Evolutionary conservation across 1,140 invertebrate genomes (phyloP).

Genomic region (Dufourea novaeangliae): DNA sequence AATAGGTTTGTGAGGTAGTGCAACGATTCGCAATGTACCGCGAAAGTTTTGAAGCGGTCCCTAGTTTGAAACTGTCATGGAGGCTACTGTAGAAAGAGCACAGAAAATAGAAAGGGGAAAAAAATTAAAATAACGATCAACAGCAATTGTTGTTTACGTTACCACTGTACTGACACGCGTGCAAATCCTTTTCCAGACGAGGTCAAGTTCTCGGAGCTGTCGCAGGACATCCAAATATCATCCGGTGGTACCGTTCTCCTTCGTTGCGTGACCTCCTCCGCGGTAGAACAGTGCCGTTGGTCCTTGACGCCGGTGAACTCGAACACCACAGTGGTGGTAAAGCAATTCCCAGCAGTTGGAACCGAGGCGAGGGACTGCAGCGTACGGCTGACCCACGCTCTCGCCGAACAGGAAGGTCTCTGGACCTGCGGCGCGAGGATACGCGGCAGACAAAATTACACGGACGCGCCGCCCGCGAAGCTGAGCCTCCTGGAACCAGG

Average conservation of each 20-base stretch:
- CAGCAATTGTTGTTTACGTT: no score
- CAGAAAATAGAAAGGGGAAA: no score
- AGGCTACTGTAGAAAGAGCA: no score
- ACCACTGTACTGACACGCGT: no score
- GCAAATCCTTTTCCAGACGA: conserved; percentile 67
- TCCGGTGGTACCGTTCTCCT: conserved; percentile 75
- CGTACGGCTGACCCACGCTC: conserved; percentile 75
- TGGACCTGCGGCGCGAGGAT: conserved; percentile 79
- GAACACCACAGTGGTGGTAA: conserved; percentile 78
- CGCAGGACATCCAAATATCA: conserved; percentile 78
- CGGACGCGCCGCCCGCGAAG: conserved; percentile 79
- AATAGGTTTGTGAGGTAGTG: no score
- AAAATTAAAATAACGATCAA: no score
- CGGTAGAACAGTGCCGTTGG: conserved; percentile 79
- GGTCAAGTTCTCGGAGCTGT: conserved; percentile 78
- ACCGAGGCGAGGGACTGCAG: conserved; percentile 78
- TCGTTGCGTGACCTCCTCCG: conserved; percentile 74
- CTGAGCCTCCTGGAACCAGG: conserved; percentile 80
- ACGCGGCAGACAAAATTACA: conserved; percentile 73
- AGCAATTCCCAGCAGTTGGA: conserved; percentile 75
- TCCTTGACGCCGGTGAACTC: conserved; percentile 77
- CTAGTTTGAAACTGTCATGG: no score
- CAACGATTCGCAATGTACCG: no score
- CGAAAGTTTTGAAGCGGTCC: no score
- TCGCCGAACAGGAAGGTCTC: conserved; percentile 75